A percentile compares a stretch with the other conserved stretches of the same genome.
phyloP scores from a whole-genome alignment of 2,113 vertebrate genomes.

The Psilopogon haemacephalus region DNA sequence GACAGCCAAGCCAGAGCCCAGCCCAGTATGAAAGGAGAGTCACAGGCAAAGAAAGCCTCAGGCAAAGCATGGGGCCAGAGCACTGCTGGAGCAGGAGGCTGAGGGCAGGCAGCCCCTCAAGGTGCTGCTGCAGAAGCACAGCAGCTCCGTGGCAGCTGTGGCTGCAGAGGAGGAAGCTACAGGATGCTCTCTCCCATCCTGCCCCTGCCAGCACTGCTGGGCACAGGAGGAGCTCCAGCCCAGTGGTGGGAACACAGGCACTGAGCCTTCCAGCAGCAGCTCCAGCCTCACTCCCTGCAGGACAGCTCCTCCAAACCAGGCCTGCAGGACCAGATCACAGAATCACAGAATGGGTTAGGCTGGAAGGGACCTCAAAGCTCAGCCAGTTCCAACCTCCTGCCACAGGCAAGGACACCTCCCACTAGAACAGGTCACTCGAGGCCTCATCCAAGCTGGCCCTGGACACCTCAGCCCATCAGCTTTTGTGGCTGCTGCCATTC shows the following conservation, averaged over 20 bases:
- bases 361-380: too few relatives aligned
- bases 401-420: too few relatives aligned
- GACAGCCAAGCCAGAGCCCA: neutral
- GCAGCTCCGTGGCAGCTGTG: neutral
- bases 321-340: neutral
- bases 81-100: fast-evolving
- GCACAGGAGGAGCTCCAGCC: neutral
- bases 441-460: too few relatives aligned
- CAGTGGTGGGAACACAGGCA: neutral
- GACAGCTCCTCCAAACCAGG: neutral
- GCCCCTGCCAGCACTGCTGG: neutral
- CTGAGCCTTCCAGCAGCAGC: neutral
- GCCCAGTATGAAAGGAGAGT: neutral
- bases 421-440: too few relatives aligned
- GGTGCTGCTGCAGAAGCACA: neutral
- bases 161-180: neutral
- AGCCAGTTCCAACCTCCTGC: too few relatives aligned
- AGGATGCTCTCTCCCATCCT: neutral
- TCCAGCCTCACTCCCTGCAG: neutral
- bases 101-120: neutral
- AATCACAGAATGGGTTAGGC: too few relatives aligned
- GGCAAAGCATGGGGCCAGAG: neutral
- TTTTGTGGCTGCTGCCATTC: neutral
- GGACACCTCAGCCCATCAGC: neutral
- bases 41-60: neutral